Base-by-base conservation (phyloP, 2,113 vertebrate genomes). In the Crocuta crocuta region DNA sequence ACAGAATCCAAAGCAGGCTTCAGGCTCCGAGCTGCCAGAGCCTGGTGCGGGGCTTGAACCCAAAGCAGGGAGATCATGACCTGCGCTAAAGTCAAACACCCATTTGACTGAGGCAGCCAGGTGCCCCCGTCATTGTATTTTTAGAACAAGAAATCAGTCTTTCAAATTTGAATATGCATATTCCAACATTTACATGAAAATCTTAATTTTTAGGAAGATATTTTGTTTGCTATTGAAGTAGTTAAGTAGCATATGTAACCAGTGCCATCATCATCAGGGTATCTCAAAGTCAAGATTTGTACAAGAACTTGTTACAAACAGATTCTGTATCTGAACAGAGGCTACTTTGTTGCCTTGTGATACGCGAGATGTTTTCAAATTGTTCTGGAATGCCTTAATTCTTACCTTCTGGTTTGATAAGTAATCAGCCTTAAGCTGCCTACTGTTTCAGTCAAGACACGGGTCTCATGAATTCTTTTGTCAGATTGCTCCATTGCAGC, bases 191-290 rank as follows among this genome's bases (percentile, higher is more conserved):
- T 80, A 28, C 28, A 70, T 26, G 43, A 33, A 74, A 68, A 68
- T 80, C 26, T 71, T 80, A 13, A 39, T 31, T 84, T 95, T 94
- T 68, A 91, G 92, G 21, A 70, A 84, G 55, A 39, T 16, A 45
- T 74, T 91, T 88, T 71, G 45, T 21, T 74, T 65, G 43, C 58
- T 87, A 71, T 82, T 88, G 95, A 83, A 39, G 55, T 82, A 86
- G 35, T 19, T 17, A 53, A 24, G 0, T 68, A 13, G 63, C 26
- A 45, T 55, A 63, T 11, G 39, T 61, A 26, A 11, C 65, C 53
- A 35, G 33, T 97, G 58, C 53, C 2, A n/a, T 76, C 31, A 81
- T 61, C 45, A 33, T 7, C 21, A 95, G 1, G 4, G 13, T 66
- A 45, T 53, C 43, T 66, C 24, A 28, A 89, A 80, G 33, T 8